Evolutionary conservation across 23 tunicate species (phyloP), one percentile per base, ranked within the genome.

Genomic region (Aplidium turbinatum): DNA sequence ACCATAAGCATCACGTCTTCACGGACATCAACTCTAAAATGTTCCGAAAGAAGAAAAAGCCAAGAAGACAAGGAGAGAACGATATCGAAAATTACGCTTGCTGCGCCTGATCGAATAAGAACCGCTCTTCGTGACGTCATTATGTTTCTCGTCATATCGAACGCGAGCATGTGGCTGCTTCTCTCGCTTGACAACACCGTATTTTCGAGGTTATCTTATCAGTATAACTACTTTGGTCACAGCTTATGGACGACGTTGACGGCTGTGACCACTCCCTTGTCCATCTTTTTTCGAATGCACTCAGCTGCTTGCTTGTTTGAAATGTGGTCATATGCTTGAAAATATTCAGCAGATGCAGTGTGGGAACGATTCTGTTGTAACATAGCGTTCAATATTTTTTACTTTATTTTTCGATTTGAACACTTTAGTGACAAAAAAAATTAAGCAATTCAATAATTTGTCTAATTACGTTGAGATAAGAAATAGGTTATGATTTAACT

Each of bases 121-220:
- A 62, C 30, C 11, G 4, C 30, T 29, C 39, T 62, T 25, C 68
- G 68, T 62, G 68, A 62, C 38, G 38, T 62, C 7, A 6, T 62
- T 11, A 30, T 62, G 38, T 62, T 62, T 31, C n/a, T 62, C 9
- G 36, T 62, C 18, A 16, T 62, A 5, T 30, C 68, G 4, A 62
- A 62, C 68, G 68, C 68, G 7, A 29, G 68, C 68, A 5, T 62
- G 68, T 62, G 68, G 68, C 11, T 62, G 5, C 30, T 62, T 31
- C 22, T 62, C 19, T 62, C 68, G 11, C 20, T 62, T 7, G 68
- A 62, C 39, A 31, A 31, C 27, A 62, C 36, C 7, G 68, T 31
- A 11, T 62, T 62, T 29, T 7, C 36, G 13, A 31, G 19, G 13
- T 6, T 29, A 16, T 25, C 36, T 11, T 24, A 62, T 29, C 68